Evolutionary conservation across 2,888 invertebrate genomes (phyloP).

Genomic region (Drosophila algonquin): DNA sequence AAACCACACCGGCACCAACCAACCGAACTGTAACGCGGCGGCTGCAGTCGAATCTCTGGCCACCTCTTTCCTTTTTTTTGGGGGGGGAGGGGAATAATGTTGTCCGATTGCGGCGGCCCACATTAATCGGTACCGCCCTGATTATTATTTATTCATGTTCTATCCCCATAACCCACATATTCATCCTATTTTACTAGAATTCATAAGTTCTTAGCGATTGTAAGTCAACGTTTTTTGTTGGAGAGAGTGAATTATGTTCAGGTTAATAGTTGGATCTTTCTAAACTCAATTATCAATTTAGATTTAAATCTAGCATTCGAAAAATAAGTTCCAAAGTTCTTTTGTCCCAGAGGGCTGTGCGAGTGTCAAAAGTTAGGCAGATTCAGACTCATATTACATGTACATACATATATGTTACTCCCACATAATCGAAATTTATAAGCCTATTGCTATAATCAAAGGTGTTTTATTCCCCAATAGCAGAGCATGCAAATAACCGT

Average conservation of each 20-base stretch:
- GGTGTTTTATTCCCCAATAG: constrained; percentile 41
- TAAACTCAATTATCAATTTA: constrained; percentile 1
- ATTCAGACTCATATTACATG: constrained; percentile 11
- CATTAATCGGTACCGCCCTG: constrained; percentile 11
- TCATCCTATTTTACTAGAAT: constrained; percentile 10
- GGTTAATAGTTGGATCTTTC: constrained; percentile 4
- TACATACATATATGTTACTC: constrained; percentile 6
- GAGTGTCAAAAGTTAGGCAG: constrained; percentile 61
- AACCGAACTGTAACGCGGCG: background rate
- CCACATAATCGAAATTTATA: constrained; percentile 11
- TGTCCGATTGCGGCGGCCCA: constrained; percentile 3
- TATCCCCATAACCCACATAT: constrained; percentile 3
- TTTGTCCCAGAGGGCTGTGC: constrained; percentile 70
- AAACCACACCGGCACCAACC: background rate
- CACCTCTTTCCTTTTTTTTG: constrained; percentile 8
- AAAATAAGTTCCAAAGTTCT: constrained; percentile 31
- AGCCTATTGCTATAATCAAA: constrained; percentile 18
- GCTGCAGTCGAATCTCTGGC: constrained; percentile 2
- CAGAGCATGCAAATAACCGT: too few species aligned
- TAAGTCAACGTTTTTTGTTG: constrained; percentile 10
- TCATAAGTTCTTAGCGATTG: constrained; percentile 20
- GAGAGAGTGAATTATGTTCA: constrained; percentile 6
- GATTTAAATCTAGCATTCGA: constrained; percentile 1
- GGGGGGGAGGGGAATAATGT: background rate
- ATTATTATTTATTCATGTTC: constrained; percentile 61